These are phyloP conservation scores for Epizoanthus scotinus DNA, from an alignment of 92 coral and sea anemone genomes.

Conservation along the genomic window DNA sequence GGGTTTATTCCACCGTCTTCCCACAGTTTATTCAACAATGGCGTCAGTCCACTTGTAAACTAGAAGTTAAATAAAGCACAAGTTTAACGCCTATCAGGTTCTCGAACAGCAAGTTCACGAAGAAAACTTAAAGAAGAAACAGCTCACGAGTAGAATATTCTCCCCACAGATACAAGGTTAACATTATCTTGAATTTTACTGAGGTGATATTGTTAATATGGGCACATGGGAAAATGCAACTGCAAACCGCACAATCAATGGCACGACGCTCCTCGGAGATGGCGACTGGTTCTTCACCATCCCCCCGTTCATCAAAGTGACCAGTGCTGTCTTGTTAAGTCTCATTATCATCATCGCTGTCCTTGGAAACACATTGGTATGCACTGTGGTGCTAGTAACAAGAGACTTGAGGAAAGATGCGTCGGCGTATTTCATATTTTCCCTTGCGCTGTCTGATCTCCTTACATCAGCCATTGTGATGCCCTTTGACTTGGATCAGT, in stretches of 20 bases:
- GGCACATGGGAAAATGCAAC: not conserved
- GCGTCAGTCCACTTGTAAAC: too few species aligned
- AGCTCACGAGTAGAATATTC: too few species aligned
- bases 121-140: too few species aligned
- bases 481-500: conserved; percentile 84
- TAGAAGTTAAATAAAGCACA: too few species aligned
- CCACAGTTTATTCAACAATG: too few species aligned
- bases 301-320: not conserved
- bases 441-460: conserved; percentile 84
- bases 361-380: conserved; percentile 81
- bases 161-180: too few species aligned
- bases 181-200: too few species aligned
- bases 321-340: not conserved
- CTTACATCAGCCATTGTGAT: conserved; percentile 77
- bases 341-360: conserved; percentile 61
- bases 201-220: not conserved
- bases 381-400: conserved; percentile 64
- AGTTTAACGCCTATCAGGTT: too few species aligned
- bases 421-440: conserved; percentile 75
- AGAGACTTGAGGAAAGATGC: conserved; percentile 66
- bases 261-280: not conserved
- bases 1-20: too few species aligned
- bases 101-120: too few species aligned
- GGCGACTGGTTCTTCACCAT: not conserved
- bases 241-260: not conserved